Percentiles rank a stretch among this genome's conserved stretches.
Conservation (phyloP, 2,888 invertebrate species). For the Lapara coniferarum region DNA sequence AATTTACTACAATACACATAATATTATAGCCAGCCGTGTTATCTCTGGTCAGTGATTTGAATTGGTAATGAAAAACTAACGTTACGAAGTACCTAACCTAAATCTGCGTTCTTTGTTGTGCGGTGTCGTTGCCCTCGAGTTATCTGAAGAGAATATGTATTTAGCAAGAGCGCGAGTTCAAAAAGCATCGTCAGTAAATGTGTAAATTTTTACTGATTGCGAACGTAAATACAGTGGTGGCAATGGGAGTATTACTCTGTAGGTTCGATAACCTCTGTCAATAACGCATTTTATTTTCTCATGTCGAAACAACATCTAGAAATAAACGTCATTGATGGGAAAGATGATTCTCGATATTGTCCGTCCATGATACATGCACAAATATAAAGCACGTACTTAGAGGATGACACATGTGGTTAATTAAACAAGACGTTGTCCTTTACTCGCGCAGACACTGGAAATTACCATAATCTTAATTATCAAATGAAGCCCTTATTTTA, state of each 20-base stretch:
- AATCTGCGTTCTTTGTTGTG: slow-evolving; percentile 61
- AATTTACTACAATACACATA: slow-evolving; percentile 12
- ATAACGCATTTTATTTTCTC: slow-evolving; percentile 23
- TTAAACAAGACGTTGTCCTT: slow-evolving; percentile 62
- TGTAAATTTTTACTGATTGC: slow-evolving; percentile 75
- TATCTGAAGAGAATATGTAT: slow-evolving; percentile 62
- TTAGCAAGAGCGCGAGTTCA: slow-evolving; percentile 62
- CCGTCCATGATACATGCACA: slow-evolving; percentile 33
- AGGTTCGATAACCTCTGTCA: slow-evolving; percentile 61
- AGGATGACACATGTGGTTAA: slow-evolving; percentile 51
- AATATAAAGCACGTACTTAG: slow-evolving; percentile 32
- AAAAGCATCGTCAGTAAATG: slow-evolving; percentile 60
- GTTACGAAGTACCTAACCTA: slow-evolving; percentile 62
- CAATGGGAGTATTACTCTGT: slow-evolving; percentile 51
- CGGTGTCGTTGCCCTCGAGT: slow-evolving; percentile 63
- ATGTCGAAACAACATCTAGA: slow-evolving; percentile 23
- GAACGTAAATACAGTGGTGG: slow-evolving; percentile 63
- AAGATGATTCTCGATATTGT: slow-evolving; percentile 33
- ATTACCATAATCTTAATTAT: not conserved
- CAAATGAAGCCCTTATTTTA: not conserved
- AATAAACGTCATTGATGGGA: slow-evolving; percentile 20
- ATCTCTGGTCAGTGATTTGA: slow-evolving; percentile 47
- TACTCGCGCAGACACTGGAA: slow-evolving; percentile 31
- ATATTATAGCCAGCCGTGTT: slow-evolving; percentile 6
- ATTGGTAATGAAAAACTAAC: slow-evolving; percentile 52